Evolutionary conservation across 2,797 vertebrate species (phyloP).

Genomic region (Sparidentex hasta): DNA sequence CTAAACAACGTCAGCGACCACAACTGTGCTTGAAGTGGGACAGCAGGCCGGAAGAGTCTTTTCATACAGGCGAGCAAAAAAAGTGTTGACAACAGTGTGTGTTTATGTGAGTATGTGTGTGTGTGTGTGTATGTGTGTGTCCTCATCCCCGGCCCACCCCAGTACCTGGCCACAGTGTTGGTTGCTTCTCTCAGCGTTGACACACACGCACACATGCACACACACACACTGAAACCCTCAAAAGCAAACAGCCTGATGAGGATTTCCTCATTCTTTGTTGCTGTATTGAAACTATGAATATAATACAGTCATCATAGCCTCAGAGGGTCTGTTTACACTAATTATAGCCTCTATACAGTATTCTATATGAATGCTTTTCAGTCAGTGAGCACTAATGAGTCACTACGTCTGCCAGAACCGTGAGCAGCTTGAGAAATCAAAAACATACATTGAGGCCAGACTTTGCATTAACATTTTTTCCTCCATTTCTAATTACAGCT

Average conservation of each 20-base stretch:
- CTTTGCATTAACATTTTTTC: not conserved
- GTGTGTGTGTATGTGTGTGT: constrained; percentile 53
- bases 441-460: not conserved
- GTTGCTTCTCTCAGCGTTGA: constrained; percentile 68
- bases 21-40: constrained; percentile 84
- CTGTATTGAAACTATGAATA: constrained; percentile 61
- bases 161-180: constrained; percentile 67
- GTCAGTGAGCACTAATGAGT: not conserved
- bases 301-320: constrained; percentile 38
- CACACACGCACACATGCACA: constrained; percentile 55
- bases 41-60: constrained; percentile 75
- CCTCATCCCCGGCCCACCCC: constrained; percentile 48
- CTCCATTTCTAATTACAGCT: not conserved
- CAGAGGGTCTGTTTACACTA: constrained; percentile 39
- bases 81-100: constrained; percentile 75
- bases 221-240: constrained; percentile 70
- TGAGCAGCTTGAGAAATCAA: not conserved
- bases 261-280: constrained; percentile 72
- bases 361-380: constrained; percentile 29
- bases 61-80: constrained; percentile 69
- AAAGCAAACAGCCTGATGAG: constrained; percentile 72
- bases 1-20: constrained; percentile 82
- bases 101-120: constrained; percentile 44
- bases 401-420: not conserved
- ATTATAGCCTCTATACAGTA: constrained; percentile 33